Evolutionary conservation across 1,140 invertebrate genomes (phyloP), one percentile per base, ranked within the genome.

Genomic region (Stegodyphus dumicola): DNA sequence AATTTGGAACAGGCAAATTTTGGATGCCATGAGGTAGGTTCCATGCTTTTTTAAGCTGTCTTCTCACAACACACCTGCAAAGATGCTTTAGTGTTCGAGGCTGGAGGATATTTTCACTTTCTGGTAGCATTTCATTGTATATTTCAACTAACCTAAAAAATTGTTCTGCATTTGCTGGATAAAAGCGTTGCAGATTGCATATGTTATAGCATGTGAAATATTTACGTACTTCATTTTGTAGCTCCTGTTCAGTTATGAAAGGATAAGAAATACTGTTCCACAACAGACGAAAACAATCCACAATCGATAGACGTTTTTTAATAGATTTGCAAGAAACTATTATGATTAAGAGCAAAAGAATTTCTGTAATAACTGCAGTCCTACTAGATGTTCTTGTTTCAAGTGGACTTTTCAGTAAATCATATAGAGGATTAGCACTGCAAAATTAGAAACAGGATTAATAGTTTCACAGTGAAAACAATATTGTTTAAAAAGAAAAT

Each of bases 11-110:
- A 33, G 33, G 33, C 33, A 33, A 33, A 33, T 3, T 33, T 33
- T 33, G 33, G 33, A 33, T 33, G 33, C 33, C 33, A 33, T 33
- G 33, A 33, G 33, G 33, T 33, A 33, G 33, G 33, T 33, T 33
- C 33, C 33, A 33, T 33, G 48, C 6, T 51, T 66, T 51, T 18
- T 10, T 2, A 15, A 77, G 76, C 4, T 6, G 7, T 1, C 9
- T 51, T 7, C 64, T 65, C 11, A 77, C 66, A 10, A 6, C 6
- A 11, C 76, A 77, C 49, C 51, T 77, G 56, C 56, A 51, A 17
- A 77, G 48, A 17, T 77, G 76, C 13, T 77, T 54, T 48, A 77
- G 17, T 5, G 6, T 17, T 52, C 76, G 53, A 5, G 60, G 60
- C 11, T 77, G 18, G 17, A 77, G 2, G 10, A 7, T 18, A 13